Conservation (phyloP, 2,113 vertebrate genomes). For the Astur gentilis region DNA sequence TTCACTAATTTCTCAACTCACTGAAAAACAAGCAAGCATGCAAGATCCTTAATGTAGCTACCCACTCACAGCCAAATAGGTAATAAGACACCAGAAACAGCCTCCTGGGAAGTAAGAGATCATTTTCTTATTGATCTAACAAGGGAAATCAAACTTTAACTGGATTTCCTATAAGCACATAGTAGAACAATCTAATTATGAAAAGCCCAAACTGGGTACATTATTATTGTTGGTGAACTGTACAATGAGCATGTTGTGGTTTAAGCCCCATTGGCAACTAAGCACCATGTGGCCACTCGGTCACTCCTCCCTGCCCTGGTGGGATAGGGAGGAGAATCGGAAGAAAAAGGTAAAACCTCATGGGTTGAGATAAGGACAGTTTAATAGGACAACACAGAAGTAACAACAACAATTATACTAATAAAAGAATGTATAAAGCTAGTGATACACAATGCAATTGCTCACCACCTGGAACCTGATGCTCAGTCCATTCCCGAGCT, state of each 20-base stretch:
- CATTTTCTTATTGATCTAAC: constrained; percentile 53
- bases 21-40: constrained; percentile 1
- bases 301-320: no score
- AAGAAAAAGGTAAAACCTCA: no score
- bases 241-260: not conserved
- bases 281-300: no score
- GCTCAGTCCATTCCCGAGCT: no score
- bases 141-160: constrained; percentile 51
- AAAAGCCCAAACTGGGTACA: not conserved
- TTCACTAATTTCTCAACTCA: not conserved
- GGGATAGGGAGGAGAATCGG: no score
- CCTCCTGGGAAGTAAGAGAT: constrained; percentile 32
- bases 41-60: not conserved
- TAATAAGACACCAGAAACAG: constrained; percentile 16
- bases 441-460: no score
- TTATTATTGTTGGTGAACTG: not conserved
- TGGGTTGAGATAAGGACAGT: no score
- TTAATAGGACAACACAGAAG: no score
- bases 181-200: constrained; percentile 47
- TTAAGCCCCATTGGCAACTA: no score
- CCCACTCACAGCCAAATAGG: not conserved
- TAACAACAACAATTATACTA: no score
- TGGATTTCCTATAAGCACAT: constrained; percentile 32
- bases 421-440: no score
- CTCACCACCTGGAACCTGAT: no score